Percentiles rank a stretch among this genome's conserved stretches.
Evolutionary conservation across 1,140 invertebrate species (phyloP).

Genomic region (Teleopsis dalmanni): DNA sequence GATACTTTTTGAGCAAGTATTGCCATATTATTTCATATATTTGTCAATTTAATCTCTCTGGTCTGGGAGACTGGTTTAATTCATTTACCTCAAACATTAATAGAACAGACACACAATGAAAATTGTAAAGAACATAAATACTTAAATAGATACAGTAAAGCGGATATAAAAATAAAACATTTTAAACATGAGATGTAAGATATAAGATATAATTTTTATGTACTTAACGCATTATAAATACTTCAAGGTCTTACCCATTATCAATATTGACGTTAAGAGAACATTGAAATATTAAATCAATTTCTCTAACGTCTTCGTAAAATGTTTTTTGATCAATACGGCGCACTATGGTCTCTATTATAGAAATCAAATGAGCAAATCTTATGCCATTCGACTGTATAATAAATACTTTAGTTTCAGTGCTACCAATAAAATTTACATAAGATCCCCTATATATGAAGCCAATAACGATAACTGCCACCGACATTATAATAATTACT

Average conservation of each 20-base stretch:
- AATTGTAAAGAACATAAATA: not conserved
- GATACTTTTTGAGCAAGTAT: not conserved
- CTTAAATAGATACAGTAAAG: too few relatives aligned
- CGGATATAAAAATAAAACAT: not conserved
- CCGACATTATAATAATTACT: too few relatives aligned
- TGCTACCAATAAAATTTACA: too few relatives aligned
- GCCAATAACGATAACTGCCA: too few relatives aligned
- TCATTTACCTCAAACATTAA: too few relatives aligned
- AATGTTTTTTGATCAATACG: conserved; percentile 17
- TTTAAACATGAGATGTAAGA: not conserved
- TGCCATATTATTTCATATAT: too few relatives aligned
- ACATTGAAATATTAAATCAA: conserved; percentile 24
- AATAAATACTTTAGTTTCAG: too few relatives aligned
- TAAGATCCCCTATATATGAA: too few relatives aligned
- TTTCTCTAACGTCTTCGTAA: conserved; percentile 22
- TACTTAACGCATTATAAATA: not conserved
- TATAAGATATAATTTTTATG: not conserved
- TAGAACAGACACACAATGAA: too few relatives aligned
- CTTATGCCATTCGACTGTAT: conserved; percentile 38
- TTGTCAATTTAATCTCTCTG: too few relatives aligned
- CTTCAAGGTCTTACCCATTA: conserved; percentile 12
- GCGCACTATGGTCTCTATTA: conserved; percentile 27
- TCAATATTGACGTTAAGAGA: conserved; percentile 20
- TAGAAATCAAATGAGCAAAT: conserved; percentile 23
- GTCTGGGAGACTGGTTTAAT: too few relatives aligned